These are phyloP conservation scores for Aradophagus sp. DNA, from an alignment of 1,140 invertebrate genomes.

Conservation along the genomic window DNA sequence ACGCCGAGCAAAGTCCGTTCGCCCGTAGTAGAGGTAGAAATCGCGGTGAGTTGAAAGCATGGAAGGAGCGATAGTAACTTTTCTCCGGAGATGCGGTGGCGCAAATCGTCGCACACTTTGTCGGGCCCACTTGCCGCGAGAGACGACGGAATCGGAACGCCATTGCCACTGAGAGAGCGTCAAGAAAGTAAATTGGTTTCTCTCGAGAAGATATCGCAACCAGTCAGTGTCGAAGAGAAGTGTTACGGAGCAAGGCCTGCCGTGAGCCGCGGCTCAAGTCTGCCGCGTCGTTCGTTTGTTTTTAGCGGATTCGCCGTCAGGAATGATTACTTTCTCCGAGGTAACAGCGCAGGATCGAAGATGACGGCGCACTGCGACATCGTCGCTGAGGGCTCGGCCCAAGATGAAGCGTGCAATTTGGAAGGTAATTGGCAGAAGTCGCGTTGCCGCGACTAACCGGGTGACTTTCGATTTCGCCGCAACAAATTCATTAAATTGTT, in stretches of 20 bases:
- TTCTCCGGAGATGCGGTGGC: conserved; percentile 48
- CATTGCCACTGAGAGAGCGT: conserved; percentile 30
- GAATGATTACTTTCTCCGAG: too few relatives aligned
- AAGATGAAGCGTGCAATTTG: neutral
- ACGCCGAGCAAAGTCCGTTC: conserved; percentile 14
- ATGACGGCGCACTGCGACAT: conserved; percentile 28
- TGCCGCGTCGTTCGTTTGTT: neutral
- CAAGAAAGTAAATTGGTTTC: conserved; percentile 41
- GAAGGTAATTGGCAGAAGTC: too few relatives aligned
- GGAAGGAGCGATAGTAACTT: conserved; percentile 53
- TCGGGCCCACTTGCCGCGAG: conserved; percentile 25
- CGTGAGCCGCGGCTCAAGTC: conserved; percentile 15
- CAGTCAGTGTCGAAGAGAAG: neutral
- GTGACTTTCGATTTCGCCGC: too few relatives aligned
- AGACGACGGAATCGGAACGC: conserved; percentile 26
- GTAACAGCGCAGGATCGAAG: conserved; percentile 10
- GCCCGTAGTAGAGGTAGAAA: conserved; percentile 15
- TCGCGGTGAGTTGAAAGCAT: conserved; percentile 21
- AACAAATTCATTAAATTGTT: too few relatives aligned
- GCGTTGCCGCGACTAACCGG: too few relatives aligned
- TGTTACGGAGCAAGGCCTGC: conserved; percentile 9
- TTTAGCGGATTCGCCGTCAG: neutral
- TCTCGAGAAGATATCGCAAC: conserved; percentile 19
- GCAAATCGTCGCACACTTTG: conserved; percentile 28
- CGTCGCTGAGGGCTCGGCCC: neutral